Percentiles rank a stretch among this genome's conserved stretches.
Conservation (phyloP, 2,113 vertebrate species). For the Panurus biarmicus region DNA sequence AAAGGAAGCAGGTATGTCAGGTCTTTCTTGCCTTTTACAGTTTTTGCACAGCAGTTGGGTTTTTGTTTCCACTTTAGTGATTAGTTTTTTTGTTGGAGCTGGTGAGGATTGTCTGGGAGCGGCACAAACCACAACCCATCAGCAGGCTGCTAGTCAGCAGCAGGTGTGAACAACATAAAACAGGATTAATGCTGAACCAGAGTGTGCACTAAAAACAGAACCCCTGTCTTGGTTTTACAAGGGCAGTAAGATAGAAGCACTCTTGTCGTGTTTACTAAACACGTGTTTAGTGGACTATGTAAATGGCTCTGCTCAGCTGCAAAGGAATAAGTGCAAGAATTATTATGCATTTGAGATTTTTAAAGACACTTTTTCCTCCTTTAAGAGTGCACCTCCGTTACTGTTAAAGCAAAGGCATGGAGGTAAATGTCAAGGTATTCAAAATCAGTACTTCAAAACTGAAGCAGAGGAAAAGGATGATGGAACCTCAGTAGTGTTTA, state of each 20-base stretch:
- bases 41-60: not conserved
- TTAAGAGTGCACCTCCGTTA: not conserved
- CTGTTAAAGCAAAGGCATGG: not conserved
- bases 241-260: conserved; percentile 52
- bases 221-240: conserved; percentile 61
- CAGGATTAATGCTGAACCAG: conserved; percentile 73
- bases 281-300: conserved; percentile 59
- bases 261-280: conserved; percentile 72
- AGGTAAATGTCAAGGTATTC: not conserved
- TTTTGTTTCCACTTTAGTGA: conserved; percentile 27
- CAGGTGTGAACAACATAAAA: conserved; percentile 83
- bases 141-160: conserved; percentile 69
- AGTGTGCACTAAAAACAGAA: conserved; percentile 81
- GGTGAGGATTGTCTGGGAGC: conserved; percentile 46
- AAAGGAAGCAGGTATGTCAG: not conserved
- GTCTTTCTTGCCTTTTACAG: not conserved
- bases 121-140: conserved; percentile 60
- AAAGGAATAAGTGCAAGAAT: not conserved
- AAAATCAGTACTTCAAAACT: not conserved
- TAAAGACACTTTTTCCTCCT: not conserved
- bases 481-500: not conserved
- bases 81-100: conserved; percentile 10
- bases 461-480: not conserved
- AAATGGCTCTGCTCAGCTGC: conserved; percentile 42
- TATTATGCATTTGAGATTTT: not conserved